Percentiles rank a stretch among this genome's conserved stretches.
Conservation (phyloP, 2,113 vertebrate species). For the Labeo rohita region DNA sequence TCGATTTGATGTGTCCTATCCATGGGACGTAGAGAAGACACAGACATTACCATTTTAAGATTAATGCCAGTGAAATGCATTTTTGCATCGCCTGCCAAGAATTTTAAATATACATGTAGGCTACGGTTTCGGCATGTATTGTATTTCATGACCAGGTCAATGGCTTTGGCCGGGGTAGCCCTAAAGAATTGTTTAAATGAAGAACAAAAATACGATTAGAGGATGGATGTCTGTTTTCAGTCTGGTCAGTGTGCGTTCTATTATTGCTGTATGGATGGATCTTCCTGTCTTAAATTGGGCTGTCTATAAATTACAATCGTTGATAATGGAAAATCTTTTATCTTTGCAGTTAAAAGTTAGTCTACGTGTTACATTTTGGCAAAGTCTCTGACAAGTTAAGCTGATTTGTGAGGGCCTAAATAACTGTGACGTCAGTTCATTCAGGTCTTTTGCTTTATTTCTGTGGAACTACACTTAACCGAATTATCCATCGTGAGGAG, state of each 20-base stretch:
- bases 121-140: not conserved
- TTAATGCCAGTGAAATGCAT: not conserved
- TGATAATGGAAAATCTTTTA: not conserved
- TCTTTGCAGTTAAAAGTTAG: not conserved
- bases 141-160: constrained; percentile 5
- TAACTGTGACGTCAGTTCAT: not conserved
- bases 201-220: not conserved
- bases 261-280: not conserved
- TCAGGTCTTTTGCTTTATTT: not conserved
- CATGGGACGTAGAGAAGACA: not conserved
- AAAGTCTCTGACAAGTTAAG: not conserved
- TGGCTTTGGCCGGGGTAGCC: not conserved
- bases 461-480: not conserved
- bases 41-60: constrained; percentile 4
- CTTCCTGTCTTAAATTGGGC: constrained; percentile 7
- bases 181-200: not conserved
- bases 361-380: not conserved
- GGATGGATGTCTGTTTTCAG: constrained; percentile 24
- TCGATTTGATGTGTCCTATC: not conserved
- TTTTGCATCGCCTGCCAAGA: constrained; percentile 13
- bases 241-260: not conserved
- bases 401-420: constrained; percentile 19
- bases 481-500: not conserved
- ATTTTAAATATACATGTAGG: not conserved
- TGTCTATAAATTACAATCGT: not conserved